Base-by-base conservation (phyloP, 2,888 invertebrate genomes). In the Apamea crenata region DNA sequence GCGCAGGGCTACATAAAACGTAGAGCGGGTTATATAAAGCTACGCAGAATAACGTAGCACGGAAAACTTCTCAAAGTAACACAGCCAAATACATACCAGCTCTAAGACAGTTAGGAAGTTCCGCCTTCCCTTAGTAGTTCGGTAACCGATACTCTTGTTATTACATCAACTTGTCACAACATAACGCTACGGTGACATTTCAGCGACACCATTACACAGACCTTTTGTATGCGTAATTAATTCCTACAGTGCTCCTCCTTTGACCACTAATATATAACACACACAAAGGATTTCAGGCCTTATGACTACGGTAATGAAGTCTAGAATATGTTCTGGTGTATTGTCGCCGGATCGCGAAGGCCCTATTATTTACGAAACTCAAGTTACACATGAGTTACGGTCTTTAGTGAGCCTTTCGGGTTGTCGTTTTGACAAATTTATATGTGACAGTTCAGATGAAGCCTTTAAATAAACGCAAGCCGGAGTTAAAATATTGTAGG, bases 161-260 rank as follows among this genome's bases (percentile, higher is more conserved):
- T 84, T 85, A 77, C 82, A 78, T 85, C 84, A 82, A 85, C 83
- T 80, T 86, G 85, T 90, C 90, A 88, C 72, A 77, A 74, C 75
- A 76, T 78, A 87, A 82, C 82, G 73, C 85, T 72, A 77, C 87
- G 83, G 78, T 91, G 92, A 92, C 92, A 91, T 92, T 92, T 92
- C 90, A 74, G 88, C 87, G 89, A 88, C 91, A 86, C 90, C 89
- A 91, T 92, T 90, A 89, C 87, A 68, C 81, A 78, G 88, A 90
- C 93, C 92, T 92, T 93, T 94, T 91, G 92, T 94, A 92, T 92
- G 93, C 92, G 91, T 94, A 94, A 95, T 95, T 94, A 94, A 94
- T 94, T 93, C 90, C 91, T 91, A 92, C 92, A 92, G 87, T 87
- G 87, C 91, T 89, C 90, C 91, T 88, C 81, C 88, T 89, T 88